Base-by-base conservation (phyloP, 2,797 vertebrate species). In the Rhynchonycteris naso region DNA sequence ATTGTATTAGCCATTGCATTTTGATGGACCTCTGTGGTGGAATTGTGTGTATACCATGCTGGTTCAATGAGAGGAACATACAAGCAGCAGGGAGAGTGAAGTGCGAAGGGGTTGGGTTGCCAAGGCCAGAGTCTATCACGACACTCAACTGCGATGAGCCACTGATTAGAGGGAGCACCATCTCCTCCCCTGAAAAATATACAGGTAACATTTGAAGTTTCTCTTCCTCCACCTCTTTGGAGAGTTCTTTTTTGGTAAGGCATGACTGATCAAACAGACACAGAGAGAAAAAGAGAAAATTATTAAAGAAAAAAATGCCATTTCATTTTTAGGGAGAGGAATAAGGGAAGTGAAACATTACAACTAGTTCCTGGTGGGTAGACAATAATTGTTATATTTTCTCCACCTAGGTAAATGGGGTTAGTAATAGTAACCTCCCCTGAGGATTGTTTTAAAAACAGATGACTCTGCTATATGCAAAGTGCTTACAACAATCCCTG, bases 111-210 rank as follows among this genome's bases (percentile, higher is more conserved):
- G 7, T 30, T 21, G 28, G 24, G 66, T 63, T 30, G 28, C 38
- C 52, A 35, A 72, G 47, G 10, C 12, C 0, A 30, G 28, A 33
- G 24, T 10, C 66, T 35, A 19, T 58, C 9, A 3, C 19, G 58
- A 14, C 18, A 24, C 56, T 63, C 35, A 1, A 0, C 50, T 26
- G 65, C 14, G 0, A 30, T 11, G 7, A 63, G 1, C 52, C 28
- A 35, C 7, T 7, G 28, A 13, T 30, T 16, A 26, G 30, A 21
- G 8, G 30, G 54, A 10, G 13, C 4, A 0, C 28, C 38, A 9
- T 80, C 81, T 79, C 38, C 11, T 65, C 16, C 74, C 16, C 30
- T 52, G 8, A 56, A 50, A 85, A 63, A 16, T 6, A 18, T 28
- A 10, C 28, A 75, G 56, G 7, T 28, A 35, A 47, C 8, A 13